Evolutionary conservation across 1,140 invertebrate species (phyloP).

Genomic region (Drosophila ambigua): DNA sequence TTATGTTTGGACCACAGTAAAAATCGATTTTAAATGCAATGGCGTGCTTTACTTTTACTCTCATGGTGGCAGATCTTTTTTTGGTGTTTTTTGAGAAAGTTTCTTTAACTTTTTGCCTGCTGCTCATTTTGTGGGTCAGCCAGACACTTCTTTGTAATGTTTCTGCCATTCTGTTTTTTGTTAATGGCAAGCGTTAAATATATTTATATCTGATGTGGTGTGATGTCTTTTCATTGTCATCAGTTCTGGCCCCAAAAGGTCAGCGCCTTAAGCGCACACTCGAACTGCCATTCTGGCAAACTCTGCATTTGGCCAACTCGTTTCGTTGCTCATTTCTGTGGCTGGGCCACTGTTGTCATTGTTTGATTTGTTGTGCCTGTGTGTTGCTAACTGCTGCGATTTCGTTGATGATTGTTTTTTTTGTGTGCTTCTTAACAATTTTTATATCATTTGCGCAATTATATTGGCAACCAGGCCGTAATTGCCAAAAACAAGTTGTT

Average conservation of each 20-base stretch:
- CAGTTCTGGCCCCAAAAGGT: constrained; percentile 55
- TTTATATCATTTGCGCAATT: constrained; percentile 58
- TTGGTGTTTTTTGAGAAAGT: constrained; percentile 31
- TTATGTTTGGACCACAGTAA: constrained; percentile 35
- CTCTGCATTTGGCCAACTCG: constrained; percentile 54
- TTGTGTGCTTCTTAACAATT: constrained; percentile 30
- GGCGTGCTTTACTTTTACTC: constrained; percentile 69
- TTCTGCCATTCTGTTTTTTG: constrained; percentile 13
- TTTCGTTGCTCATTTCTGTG: constrained; percentile 49
- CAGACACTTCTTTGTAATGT: constrained; percentile 12
- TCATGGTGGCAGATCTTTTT: constrained; percentile 47
- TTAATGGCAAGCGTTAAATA: constrained; percentile 5
- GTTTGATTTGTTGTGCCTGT: constrained; percentile 22
- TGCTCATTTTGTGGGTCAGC: constrained; percentile 14
- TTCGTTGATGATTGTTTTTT: constrained; percentile 6
- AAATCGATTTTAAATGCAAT: constrained; percentile 70
- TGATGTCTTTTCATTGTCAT: constrained; percentile 40
- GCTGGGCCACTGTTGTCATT: constrained; percentile 40
- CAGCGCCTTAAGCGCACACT: constrained; percentile 50
- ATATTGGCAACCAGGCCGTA: constrained; percentile 32
- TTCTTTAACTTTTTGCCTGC: constrained; percentile 28
- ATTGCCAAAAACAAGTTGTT: constrained; percentile 27
- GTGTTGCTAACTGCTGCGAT: constrained; percentile 38
- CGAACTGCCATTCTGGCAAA: constrained; percentile 39
- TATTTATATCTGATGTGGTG: constrained; percentile 18